Base-by-base conservation (phyloP, 2,797 vertebrate species). In the Bradypus variegatus region DNA sequence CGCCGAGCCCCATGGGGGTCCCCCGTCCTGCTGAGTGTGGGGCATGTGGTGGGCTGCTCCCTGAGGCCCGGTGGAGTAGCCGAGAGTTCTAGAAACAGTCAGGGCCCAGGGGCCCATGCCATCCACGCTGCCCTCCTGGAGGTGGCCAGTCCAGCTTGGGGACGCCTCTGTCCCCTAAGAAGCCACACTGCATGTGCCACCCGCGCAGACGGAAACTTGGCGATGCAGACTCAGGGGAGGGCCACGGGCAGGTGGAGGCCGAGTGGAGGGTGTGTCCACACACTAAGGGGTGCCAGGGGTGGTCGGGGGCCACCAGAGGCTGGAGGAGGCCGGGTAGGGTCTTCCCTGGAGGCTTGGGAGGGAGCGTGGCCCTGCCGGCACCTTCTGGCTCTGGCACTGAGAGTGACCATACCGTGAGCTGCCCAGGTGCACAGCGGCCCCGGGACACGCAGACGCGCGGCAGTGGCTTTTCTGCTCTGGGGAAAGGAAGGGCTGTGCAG, bases 401-500 rank as follows among this genome's bases (percentile, higher is more conserved):
- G 65, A n/a, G 16, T n/a, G 65, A 67, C 41, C 41, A 8, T 45
- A 8, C 41, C 4, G 41, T 45, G 41, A 45, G 41, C 3, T 45
- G 41, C 41, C 41, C 14, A 7, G 60, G 50, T 50, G 50, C 50
- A 11, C 50, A 50, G 41, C 4, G 33, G n/a, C 33, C 33, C 67
- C 19, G 5, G 16, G 88, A 70, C 69, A 38, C 36, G 69, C 69
- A 11, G 41, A 45, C 41, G 41, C 2, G 86, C 62, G 90, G 94
- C 82, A 16, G 25, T 67, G 92, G 93, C 93, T 92, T 92, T 72
- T 94, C 95, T 86, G 90, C 92, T 84, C 92, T 81, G 86, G 90
- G 94, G 92, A 93, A 94, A 88, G 94, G 94, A 90, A 93, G 67
- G 91, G 91, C 85, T 93, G 94, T 96, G 96, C 95, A 84, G 81